A percentile compares a stretch with the other conserved stretches of the same genome.
These are phyloP conservation scores for Trichechus manatus DNA, from an alignment of 2,113 vertebrate species.

Conservation along the genomic window DNA sequence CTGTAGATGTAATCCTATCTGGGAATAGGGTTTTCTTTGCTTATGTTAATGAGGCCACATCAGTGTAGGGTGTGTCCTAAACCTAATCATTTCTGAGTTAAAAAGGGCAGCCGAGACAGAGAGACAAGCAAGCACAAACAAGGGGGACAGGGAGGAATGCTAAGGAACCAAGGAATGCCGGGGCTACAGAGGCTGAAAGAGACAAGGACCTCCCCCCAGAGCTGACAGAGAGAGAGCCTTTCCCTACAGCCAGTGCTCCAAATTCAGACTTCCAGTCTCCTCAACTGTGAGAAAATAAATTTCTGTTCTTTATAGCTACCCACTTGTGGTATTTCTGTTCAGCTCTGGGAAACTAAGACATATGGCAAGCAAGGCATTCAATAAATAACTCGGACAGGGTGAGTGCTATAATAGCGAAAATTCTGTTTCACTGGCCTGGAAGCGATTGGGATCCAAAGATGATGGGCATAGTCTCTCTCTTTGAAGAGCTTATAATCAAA, in stretches of 20 bases:
- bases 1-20: background rate
- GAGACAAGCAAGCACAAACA: too few species aligned
- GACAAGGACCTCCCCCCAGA: too few species aligned
- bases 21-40: too few species aligned
- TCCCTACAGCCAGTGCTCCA: too few species aligned
- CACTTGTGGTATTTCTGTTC: background rate
- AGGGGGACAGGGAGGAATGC: background rate
- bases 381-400: background rate
- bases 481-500: background rate
- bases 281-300: background rate
- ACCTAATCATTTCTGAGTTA: too few species aligned
- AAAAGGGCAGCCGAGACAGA: too few species aligned
- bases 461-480: fast-evolving
- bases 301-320: background rate
- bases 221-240: too few species aligned
- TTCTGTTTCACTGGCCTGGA: background rate
- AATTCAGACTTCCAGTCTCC: background rate
- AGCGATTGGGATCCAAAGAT: background rate
- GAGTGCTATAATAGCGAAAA: background rate
- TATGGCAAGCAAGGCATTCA: background rate
- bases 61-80: too few species aligned
- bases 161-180: background rate
- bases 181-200: background rate
- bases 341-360: background rate
- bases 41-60: too few species aligned